Evolutionary conservation across 2,113 vertebrate genomes (phyloP).

Genomic region (Archilochus colubris): DNA sequence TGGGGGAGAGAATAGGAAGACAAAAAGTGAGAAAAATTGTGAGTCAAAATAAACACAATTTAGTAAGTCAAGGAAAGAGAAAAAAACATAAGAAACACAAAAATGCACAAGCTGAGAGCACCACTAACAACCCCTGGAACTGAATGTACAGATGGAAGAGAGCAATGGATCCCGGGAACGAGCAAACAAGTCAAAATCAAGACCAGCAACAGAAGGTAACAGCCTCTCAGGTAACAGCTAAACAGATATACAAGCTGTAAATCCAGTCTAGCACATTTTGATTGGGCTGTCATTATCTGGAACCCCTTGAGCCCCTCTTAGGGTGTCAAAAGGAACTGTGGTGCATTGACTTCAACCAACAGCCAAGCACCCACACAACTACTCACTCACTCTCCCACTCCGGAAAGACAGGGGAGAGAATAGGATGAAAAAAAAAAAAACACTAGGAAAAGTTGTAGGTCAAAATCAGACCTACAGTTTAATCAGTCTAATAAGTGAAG

Average conservation of each 20-base stretch:
- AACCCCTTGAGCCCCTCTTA: neutral
- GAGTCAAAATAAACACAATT: neutral
- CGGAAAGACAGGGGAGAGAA: accelerated
- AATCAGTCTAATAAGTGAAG: neutral
- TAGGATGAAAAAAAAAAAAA: neutral
- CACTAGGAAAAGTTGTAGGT: neutral
- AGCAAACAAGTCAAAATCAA: neutral
- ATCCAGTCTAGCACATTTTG: neutral
- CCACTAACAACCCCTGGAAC: neutral
- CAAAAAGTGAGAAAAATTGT: neutral
- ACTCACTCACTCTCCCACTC: neutral
- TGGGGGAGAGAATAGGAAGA: neutral
- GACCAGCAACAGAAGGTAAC: neutral
- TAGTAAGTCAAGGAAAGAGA: neutral
- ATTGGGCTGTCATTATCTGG: neutral
- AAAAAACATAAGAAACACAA: neutral
- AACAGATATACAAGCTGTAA: neutral
- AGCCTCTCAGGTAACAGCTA: neutral
- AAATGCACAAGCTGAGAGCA: neutral
- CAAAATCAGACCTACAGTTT: neutral
- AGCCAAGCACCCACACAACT: neutral
- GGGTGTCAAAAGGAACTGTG: neutral
- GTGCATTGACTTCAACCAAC: neutral
- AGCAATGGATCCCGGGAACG: neutral
- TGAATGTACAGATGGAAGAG: neutral